Percentiles rank a stretch among this genome's conserved stretches.
Evolutionary conservation across 2,113 vertebrate species (phyloP).

Genomic region (Sprattus sprattus): DNA sequence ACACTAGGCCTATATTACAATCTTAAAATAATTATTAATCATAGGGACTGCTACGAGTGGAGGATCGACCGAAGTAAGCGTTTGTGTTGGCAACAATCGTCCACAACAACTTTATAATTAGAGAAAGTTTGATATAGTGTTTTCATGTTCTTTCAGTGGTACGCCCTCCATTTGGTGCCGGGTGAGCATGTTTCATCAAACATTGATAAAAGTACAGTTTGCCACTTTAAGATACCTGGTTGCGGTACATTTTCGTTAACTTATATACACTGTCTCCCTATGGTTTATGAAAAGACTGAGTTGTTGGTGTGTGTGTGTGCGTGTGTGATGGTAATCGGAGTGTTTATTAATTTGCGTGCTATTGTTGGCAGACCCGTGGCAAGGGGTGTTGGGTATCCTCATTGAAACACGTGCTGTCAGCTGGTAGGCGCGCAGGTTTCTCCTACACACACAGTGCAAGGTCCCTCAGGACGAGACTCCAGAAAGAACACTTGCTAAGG

Average conservation of each 20-base stretch:
- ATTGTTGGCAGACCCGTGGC: conserved; percentile 78
- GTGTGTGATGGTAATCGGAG: conserved; percentile 55
- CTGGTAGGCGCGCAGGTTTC: conserved; percentile 91
- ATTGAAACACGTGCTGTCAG: conserved; percentile 94
- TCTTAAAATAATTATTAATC: no score
- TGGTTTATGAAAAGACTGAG: neutral
- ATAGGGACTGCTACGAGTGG: no score
- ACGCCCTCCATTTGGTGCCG: no score
- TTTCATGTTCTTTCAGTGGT: no score
- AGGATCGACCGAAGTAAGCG: no score
- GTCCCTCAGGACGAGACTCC: conserved; percentile 81
- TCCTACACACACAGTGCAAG: conserved; percentile 63
- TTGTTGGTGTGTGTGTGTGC: neutral
- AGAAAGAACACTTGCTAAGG: conserved; percentile 69
- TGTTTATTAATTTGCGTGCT: conserved; percentile 82
- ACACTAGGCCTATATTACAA: no score
- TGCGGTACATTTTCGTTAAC: neutral
- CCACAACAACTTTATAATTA: no score
- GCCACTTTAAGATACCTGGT: neutral
- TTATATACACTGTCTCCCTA: neutral
- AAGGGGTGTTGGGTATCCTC: conserved; percentile 84
- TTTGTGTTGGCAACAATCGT: no score
- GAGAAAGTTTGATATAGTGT: no score
- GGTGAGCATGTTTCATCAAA: neutral
- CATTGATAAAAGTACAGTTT: neutral